Base-by-base conservation (phyloP, 2,888 invertebrate species). In the Balanococcus diminutus region DNA sequence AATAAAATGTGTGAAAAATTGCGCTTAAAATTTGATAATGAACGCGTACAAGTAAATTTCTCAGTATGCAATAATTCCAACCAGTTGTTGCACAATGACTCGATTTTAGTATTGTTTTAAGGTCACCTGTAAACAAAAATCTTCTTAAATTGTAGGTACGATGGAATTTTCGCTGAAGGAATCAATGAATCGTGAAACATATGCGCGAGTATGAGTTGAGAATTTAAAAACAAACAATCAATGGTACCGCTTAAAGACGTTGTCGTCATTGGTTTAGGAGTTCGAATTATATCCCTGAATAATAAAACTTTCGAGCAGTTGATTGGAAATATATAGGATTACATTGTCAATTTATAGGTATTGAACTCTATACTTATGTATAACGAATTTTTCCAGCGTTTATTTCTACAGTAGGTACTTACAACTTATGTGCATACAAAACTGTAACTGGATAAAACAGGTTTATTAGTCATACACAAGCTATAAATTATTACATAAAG, bases 11-110 rank as follows among this genome's bases (percentile, higher is more conserved):
- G 25, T 31, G 11, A 28, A 32, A 61, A 31, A 75, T 11, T 28
- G 28, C 61, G 32, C 32, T 75, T 75, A 75, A 75, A 32, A n/a
- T 75, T 75, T 75, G 75, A 75, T 75, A 75, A 75, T 75, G n/a
- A 75, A 19, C 14, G 32, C 51, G 51, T 51, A 51, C 19, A 51
- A 4, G n/a, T 51, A 28, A 4, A 67, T 14, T 67, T 67, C 61
- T 22, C 28, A 9, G 75, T 32, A 75, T 75, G 75, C 75, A 75
- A 32, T 75, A 61, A 19, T 51, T 75, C n/a, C 32, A 75, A 31
- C 75, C 31, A 32, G 31, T 75, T 75, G 32, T 75, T 75, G 75
- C 75, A 32, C 75, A 75, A 75, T 31, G 32, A 32, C 75, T 32
- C 6, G 75, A 32, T 75, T 32, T 32, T 32, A n/a, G 28, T 67